Evolutionary conservation across 2,797 vertebrate genomes (phyloP), one percentile per base, ranked within the genome.

Genomic region (Pseudotriccus pelzelni): DNA sequence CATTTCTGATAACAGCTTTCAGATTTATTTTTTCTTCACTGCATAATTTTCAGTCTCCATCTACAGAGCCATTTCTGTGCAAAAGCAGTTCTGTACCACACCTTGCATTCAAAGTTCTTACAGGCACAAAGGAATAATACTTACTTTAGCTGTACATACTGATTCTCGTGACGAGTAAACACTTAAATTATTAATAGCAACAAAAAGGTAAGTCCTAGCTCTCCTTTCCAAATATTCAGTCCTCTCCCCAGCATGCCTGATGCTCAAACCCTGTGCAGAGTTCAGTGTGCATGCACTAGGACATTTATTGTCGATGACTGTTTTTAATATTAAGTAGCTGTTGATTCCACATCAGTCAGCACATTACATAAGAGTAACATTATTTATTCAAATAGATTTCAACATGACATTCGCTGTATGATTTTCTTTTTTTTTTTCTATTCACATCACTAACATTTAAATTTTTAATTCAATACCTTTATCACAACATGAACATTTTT

Each of bases 301-400:
- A 72, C 72, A 72, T 56, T 83, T 74, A 81, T 2, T 63, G 70
- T 53, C 3, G 6, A 36, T 47, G 28, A 74, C 16, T 21, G 16
- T 2, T 84, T 89, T 95, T 77, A 87, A 95, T 67, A 91, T 69
- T 78, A 93, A 94, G 50, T 50, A 96, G 94, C 74, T 94, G 96
- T 74, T 96, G 88, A 95, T 94, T 58, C 73, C 79, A 90, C n/a
- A 43, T 93, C 90, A 95, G 88, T 55, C 80, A 96, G 87, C 75
- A 92, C 68, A 84, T 96, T 95, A 95, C 63, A 47, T 85, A 96
- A 96, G 44, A 96, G 90, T 49, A 95, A 77, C 28, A 77, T 92
- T 83, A 94, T 96, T 96, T 96, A 96, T 97, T 87, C 60, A 94
- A 75, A 63, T 23, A 94, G 39, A 93, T 72, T 68, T 97, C 84